These are phyloP conservation scores for Drosophila sturtevanti DNA, from an alignment of 1,140 invertebrate genomes.

Conservation along the genomic window DNA sequence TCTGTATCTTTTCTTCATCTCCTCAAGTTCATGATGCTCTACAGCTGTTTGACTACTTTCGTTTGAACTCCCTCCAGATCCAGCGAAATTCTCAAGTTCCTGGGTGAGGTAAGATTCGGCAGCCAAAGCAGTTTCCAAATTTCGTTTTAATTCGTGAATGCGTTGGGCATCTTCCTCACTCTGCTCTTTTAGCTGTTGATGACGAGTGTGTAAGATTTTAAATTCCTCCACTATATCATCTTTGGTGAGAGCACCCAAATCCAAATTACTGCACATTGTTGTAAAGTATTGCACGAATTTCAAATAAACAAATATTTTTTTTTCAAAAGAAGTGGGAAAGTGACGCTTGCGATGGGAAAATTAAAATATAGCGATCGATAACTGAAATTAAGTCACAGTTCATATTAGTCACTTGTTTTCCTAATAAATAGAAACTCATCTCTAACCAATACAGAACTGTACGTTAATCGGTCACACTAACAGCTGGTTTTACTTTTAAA, in stretches of 20 bases:
- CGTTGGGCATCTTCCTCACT: slow-evolving; percentile 67
- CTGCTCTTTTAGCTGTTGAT: slow-evolving; percentile 51
- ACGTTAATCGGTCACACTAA: background rate
- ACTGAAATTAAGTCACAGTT: background rate
- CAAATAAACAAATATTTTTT: background rate
- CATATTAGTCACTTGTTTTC: background rate
- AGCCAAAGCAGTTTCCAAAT: slow-evolving; percentile 65
- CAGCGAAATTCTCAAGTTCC: slow-evolving; percentile 65
- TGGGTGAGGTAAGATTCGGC: slow-evolving; percentile 69
- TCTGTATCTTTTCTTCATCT: slow-evolving; percentile 57
- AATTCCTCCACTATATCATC: slow-evolving; percentile 75
- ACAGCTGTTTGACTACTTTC: background rate
- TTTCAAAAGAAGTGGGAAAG: slow-evolving; percentile 5
- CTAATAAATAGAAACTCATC: no score
- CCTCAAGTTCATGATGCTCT: slow-evolving; percentile 54
- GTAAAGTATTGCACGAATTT: slow-evolving; percentile 7
- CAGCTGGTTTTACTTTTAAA: slow-evolving; percentile 22
- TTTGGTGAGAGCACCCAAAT: slow-evolving; percentile 54
- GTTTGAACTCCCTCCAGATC: slow-evolving; percentile 12
- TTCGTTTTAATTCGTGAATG: slow-evolving; percentile 74
- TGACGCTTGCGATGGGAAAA: background rate
- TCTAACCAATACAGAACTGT: no score
- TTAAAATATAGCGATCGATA: background rate
- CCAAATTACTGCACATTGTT: slow-evolving; percentile 53
- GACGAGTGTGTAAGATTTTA: slow-evolving; percentile 59